A percentile compares a stretch with the other conserved stretches of the same genome.
These are phyloP conservation scores for Musca vetustissima DNA, from an alignment of 1,140 invertebrate genomes.

Conservation along the genomic window DNA sequence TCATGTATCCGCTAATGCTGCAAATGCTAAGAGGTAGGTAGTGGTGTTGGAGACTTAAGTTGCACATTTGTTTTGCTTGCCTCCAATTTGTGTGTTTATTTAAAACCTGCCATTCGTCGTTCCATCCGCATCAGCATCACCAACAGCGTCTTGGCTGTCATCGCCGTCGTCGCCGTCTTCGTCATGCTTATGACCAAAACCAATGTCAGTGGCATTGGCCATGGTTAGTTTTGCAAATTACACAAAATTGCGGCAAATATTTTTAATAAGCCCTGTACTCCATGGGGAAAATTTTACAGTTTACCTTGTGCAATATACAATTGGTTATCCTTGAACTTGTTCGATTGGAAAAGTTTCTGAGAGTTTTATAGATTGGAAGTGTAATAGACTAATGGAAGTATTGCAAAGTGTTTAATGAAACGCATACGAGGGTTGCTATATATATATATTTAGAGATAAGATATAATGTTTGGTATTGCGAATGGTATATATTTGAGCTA, in stretches of 20 bases:
- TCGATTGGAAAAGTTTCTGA: no score
- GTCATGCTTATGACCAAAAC: background rate
- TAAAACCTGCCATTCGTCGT: no score
- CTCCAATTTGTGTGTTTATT: background rate
- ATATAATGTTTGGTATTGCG: no score
- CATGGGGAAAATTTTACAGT: background rate
- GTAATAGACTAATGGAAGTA: no score
- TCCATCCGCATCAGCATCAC: background rate
- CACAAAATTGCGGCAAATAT: background rate
- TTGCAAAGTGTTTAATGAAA: no score
- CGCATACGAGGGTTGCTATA: no score
- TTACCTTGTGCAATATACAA: background rate
- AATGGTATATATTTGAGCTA: no score
- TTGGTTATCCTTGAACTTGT: constrained; percentile 16
- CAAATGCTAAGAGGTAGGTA: constrained; percentile 17
- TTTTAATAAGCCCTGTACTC: background rate
- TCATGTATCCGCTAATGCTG: constrained; percentile 22
- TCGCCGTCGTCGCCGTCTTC: background rate
- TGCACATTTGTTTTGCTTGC: background rate
- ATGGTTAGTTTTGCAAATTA: background rate
- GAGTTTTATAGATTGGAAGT: no score
- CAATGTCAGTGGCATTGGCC: background rate
- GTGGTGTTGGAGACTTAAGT: constrained; percentile 8
- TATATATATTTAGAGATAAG: no score
- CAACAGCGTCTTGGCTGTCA: background rate